Conservation (phyloP, 2,797 vertebrate genomes). For the Sebastolobus altivelis region DNA sequence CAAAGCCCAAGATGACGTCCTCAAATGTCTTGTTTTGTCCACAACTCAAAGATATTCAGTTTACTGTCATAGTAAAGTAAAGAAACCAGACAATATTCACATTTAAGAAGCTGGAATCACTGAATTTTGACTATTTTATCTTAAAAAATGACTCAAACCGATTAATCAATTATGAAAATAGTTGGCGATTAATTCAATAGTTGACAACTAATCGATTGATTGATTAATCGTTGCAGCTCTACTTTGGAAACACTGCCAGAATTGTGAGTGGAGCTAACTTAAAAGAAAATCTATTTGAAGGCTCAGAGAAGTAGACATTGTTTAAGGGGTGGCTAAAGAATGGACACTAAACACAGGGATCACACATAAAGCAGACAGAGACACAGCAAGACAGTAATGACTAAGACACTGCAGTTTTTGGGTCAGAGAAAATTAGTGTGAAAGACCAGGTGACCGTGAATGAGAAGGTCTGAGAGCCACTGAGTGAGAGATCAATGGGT, state of each 20-base stretch:
- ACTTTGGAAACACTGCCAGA: not conserved
- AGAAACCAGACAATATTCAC: too few relatives aligned
- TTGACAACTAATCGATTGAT: too few relatives aligned
- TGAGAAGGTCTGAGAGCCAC: conserved; percentile 13
- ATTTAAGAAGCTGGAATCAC: too few relatives aligned
- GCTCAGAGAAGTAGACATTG: not conserved
- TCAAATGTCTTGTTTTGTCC: too few relatives aligned
- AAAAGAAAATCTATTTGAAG: not conserved
- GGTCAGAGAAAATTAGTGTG: conserved; percentile 41
- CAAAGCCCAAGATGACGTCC: too few relatives aligned
- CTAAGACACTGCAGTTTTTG: conserved; percentile 8
- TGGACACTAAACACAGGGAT: not conserved
- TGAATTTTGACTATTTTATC: too few relatives aligned
- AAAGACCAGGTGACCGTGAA: conserved; percentile 43
- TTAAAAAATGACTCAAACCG: too few relatives aligned
- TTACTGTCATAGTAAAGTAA: too few relatives aligned
- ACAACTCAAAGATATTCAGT: too few relatives aligned
- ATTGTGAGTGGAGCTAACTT: not conserved
- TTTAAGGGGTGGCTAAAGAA: not conserved
- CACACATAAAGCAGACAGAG: not conserved
- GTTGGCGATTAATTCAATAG: too few relatives aligned
- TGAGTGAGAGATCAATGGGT: conserved; percentile 45
- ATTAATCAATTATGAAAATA: too few relatives aligned
- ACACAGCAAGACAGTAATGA: conserved; percentile 4
- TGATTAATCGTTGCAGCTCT: too few relatives aligned